phyloP scores from a whole-genome alignment of 2,888 invertebrate genomes.

The Eilema griseolum region DNA sequence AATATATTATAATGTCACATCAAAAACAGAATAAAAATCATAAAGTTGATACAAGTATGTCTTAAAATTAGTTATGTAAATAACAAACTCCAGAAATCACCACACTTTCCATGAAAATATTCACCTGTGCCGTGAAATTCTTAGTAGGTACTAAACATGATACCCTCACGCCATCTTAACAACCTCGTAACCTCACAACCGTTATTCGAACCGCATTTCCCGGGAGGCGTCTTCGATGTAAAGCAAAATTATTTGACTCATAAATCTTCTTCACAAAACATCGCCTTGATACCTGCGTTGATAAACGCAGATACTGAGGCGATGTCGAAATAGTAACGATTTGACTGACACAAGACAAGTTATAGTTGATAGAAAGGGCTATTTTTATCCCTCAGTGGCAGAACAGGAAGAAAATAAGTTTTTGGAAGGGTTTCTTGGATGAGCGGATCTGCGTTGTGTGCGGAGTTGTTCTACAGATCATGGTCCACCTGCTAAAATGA shows the following conservation, averaged over 20 bases:
- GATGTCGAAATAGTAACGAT: background rate
- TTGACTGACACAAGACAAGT: background rate
- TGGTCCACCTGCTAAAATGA: too few relatives aligned
- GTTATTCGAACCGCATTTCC: slow-evolving; percentile 40
- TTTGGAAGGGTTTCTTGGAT: too few relatives aligned
- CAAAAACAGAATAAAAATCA: background rate
- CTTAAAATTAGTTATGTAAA: background rate
- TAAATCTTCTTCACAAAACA: too few relatives aligned
- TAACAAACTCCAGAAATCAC: background rate
- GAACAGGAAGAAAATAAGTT: too few relatives aligned
- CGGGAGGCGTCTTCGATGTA: slow-evolving; percentile 30
- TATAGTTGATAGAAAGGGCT: background rate
- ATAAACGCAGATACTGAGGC: slow-evolving; percentile 16
- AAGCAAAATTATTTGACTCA: slow-evolving; percentile 29
- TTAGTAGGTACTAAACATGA: slow-evolving; percentile 6
- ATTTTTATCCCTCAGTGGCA: too few relatives aligned
- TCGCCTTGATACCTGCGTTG: too few relatives aligned
- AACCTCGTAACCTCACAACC: slow-evolving; percentile 10
- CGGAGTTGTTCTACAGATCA: too few relatives aligned
- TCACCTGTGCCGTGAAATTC: background rate
- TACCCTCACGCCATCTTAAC: slow-evolving; percentile 1
- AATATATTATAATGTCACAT: too few relatives aligned
- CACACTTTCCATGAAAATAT: background rate
- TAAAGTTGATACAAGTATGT: background rate
- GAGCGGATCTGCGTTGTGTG: too few relatives aligned